These are phyloP conservation scores for Formica exsecta DNA, from an alignment of 1,140 invertebrate genomes.

Conservation along the genomic window DNA sequence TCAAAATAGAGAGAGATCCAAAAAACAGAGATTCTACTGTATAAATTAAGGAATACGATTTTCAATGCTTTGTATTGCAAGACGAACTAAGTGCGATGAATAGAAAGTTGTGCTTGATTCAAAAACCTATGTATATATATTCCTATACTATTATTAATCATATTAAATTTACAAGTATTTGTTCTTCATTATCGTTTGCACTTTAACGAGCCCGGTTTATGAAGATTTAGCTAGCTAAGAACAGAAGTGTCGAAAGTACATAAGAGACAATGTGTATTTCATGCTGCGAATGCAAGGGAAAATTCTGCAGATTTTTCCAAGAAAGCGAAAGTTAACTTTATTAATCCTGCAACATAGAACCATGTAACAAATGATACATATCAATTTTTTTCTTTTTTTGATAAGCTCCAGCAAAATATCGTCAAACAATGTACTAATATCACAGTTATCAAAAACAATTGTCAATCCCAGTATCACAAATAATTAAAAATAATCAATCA, in stretches of 20 bases:
- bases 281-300: background rate
- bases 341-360: conserved; percentile 32
- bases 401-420: background rate
- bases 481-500: background rate
- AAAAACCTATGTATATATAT: no score
- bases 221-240: background rate
- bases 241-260: background rate
- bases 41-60: no score
- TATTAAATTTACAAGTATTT: no score
- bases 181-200: no score
- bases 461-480: conserved; percentile 9
- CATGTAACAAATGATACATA: conserved; percentile 20
- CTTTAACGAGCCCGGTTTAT: background rate
- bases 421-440: background rate
- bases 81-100: no score
- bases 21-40: no score
- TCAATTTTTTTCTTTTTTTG: background rate
- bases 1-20: no score
- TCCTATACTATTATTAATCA: no score
- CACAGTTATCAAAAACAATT: background rate
- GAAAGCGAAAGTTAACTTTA: conserved; percentile 28
- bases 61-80: no score
- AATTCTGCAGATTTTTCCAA: background rate
- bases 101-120: no score
- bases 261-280: background rate